These are phyloP conservation scores for Heliocidaris erythrogramma DNA, from an alignment of 35 echinoderm and acorn worm genomes.

Conservation along the genomic window DNA sequence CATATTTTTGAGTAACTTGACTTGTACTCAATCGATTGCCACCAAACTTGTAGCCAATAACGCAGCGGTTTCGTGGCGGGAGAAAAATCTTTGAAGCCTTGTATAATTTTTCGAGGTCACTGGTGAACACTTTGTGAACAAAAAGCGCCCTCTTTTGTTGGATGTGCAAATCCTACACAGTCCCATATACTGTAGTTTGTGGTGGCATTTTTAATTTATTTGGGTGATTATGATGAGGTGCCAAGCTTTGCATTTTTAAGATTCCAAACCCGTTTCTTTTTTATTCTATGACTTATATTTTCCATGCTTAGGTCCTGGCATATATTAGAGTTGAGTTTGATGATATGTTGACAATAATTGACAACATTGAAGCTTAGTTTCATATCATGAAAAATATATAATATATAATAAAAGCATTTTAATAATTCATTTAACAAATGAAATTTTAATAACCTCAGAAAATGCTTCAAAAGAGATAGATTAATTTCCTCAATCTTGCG, in stretches of 20 bases:
- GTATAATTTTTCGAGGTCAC: background rate
- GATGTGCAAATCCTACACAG: background rate
- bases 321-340: too few relatives aligned
- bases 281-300: too few relatives aligned
- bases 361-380: too few relatives aligned
- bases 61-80: background rate
- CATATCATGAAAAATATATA: background rate
- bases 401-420: background rate
- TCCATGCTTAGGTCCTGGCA: too few relatives aligned
- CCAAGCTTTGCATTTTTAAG: background rate
- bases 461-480: background rate
- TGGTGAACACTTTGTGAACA: background rate
- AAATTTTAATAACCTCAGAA: background rate
- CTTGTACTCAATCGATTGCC: background rate
- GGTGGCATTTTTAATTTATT: background rate
- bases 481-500: background rate
- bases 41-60: slow-evolving; percentile 20
- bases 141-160: background rate
- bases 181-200: background rate
- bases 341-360: too few relatives aligned
- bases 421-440: background rate
- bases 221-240: background rate
- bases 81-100: background rate
- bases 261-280: too few relatives aligned
- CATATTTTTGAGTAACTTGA: slow-evolving; percentile 13